Conservation (phyloP, 2,113 vertebrate species). For the Tapirus terrestris region DNA sequence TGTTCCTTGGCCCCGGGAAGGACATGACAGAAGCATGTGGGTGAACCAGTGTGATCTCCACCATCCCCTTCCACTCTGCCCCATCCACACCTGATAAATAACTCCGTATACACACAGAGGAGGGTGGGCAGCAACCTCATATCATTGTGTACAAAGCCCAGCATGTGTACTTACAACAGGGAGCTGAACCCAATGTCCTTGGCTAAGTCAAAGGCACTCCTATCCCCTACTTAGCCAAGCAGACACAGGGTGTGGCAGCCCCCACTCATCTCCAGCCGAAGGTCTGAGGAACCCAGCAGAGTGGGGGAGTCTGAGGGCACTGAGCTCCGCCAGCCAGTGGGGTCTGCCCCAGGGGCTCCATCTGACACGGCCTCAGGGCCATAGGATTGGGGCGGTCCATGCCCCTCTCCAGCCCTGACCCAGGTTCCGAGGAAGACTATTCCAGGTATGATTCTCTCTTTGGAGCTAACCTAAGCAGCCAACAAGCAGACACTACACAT, state of each 20-base stretch:
- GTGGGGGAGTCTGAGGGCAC: background rate
- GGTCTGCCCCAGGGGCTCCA: background rate
- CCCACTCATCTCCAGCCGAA: background rate
- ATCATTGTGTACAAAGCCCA: background rate
- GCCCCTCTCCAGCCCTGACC: background rate
- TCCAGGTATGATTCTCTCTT: background rate
- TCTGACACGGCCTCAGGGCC: background rate
- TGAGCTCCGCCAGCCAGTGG: background rate
- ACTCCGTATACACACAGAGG: fast-evolving
- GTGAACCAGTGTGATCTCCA: background rate
- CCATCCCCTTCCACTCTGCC: background rate
- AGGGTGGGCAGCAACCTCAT: fast-evolving
- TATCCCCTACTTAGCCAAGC: background rate
- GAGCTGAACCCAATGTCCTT: background rate
- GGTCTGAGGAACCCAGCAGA: background rate
- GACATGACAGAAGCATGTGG: fast-evolving
- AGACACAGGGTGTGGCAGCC: background rate
- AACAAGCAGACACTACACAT: background rate
- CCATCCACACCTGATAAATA: background rate
- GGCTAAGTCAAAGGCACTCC: background rate
- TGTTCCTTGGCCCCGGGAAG: background rate
- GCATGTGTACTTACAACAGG: fast-evolving
- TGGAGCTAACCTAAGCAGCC: background rate
- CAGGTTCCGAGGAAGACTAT: background rate
- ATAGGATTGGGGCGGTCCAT: background rate